Evolutionary conservation across 2,113 vertebrate genomes (phyloP).

Genomic region (Girardinichthys multiradiatus): DNA sequence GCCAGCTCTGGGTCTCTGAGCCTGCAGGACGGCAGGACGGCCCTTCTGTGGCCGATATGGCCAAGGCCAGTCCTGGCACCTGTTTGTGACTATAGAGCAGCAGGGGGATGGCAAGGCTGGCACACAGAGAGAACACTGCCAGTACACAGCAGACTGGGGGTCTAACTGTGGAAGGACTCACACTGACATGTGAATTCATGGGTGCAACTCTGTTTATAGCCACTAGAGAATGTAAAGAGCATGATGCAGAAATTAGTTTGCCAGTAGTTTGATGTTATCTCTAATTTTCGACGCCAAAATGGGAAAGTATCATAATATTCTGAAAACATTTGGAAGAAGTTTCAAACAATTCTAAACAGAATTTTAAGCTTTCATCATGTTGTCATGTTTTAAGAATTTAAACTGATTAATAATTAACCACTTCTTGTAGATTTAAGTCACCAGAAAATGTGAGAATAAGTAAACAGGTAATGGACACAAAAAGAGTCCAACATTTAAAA

Average conservation of each 20-base stretch:
- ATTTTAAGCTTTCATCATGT: neutral
- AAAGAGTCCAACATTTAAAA: neutral
- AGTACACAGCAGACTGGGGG: constrained; percentile 68
- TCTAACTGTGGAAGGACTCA: constrained; percentile 52
- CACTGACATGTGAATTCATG: constrained; percentile 18
- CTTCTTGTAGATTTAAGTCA: too few relatives aligned
- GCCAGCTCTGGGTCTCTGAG: constrained; percentile 73
- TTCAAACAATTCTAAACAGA: neutral
- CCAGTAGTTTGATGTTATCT: neutral
- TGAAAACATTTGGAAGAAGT: neutral
- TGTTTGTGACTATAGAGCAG: constrained; percentile 72
- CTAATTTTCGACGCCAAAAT: neutral
- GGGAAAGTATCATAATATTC: neutral
- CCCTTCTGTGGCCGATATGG: constrained; percentile 81
- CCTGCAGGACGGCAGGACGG: constrained; percentile 73
- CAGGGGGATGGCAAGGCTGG: constrained; percentile 68
- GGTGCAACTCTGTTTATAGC: constrained; percentile 26
- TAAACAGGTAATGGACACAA: too few relatives aligned
- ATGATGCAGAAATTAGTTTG: neutral
- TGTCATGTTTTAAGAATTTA: neutral
- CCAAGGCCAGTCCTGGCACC: constrained; percentile 73
- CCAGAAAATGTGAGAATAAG: too few relatives aligned
- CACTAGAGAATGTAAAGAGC: constrained; percentile 60
- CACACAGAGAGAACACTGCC: constrained; percentile 62
- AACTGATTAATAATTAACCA: too few relatives aligned